Evolutionary conservation across 2,888 invertebrate genomes (phyloP).

Genomic region (Apocheima hispidaria): DNA sequence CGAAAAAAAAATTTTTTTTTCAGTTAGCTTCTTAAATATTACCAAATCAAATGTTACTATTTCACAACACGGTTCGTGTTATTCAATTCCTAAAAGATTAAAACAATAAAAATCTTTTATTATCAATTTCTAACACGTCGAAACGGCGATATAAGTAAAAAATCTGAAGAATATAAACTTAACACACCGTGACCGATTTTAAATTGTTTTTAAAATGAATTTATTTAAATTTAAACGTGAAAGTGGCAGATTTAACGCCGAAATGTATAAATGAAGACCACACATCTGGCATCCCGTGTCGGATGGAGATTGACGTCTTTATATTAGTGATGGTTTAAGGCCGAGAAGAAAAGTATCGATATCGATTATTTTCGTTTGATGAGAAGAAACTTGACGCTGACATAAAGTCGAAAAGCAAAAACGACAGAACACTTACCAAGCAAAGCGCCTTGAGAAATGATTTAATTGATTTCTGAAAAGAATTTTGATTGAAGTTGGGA

Average conservation of each 20-base stretch:
- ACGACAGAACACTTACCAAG: too few relatives aligned
- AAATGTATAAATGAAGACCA: slow-evolving; percentile 46
- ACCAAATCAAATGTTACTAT: background rate
- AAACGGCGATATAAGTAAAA: slow-evolving; percentile 40
- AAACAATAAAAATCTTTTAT: slow-evolving; percentile 32
- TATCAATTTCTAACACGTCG: slow-evolving; percentile 36
- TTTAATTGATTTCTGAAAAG: too few relatives aligned
- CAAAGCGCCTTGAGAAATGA: too few relatives aligned
- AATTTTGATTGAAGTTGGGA: too few relatives aligned
- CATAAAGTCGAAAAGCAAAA: too few relatives aligned
- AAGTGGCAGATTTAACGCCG: slow-evolving; percentile 41
- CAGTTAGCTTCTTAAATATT: too few relatives aligned
- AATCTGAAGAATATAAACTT: slow-evolving; percentile 36
- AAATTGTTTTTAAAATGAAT: slow-evolving; percentile 33
- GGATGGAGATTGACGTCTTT: slow-evolving; percentile 42
- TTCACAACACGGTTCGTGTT: background rate
- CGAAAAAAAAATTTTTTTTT: too few relatives aligned
- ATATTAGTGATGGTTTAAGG: slow-evolving; percentile 33
- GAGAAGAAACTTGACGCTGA: too few relatives aligned
- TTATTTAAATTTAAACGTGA: slow-evolving; percentile 45
- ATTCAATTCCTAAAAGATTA: slow-evolving; percentile 8
- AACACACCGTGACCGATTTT: slow-evolving; percentile 37
- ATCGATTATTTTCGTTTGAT: too few relatives aligned
- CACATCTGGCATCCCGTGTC: slow-evolving; percentile 47
- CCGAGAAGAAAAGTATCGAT: slow-evolving; percentile 14